A percentile compares a stretch with the other conserved stretches of the same genome.
These are phyloP conservation scores for Syrrhaptes paradoxus DNA, from an alignment of 2,113 vertebrate genomes.

Conservation along the genomic window DNA sequence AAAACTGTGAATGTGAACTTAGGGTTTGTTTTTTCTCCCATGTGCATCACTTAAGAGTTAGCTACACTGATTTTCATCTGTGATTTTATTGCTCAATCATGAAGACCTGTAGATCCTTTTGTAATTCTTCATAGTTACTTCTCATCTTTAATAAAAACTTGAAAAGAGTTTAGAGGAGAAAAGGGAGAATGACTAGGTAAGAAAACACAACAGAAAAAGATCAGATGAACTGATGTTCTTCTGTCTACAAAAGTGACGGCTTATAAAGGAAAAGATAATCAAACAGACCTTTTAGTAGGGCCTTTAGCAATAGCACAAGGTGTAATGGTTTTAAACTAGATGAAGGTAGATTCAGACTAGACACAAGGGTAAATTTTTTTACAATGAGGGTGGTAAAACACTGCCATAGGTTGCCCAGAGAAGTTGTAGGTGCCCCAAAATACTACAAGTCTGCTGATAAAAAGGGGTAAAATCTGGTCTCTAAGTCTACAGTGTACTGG, in stretches of 20 bases:
- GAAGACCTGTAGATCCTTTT: not conserved
- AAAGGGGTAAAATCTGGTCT: not conserved
- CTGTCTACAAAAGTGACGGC: not conserved
- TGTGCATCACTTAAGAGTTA: not conserved
- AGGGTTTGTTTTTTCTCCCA: not conserved
- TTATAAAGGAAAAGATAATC: not conserved
- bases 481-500: not conserved
- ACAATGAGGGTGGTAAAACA: not conserved
- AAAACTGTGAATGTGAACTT: not conserved
- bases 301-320: not conserved
- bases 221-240: not conserved
- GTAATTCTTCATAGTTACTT: not conserved
- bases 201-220: not conserved
- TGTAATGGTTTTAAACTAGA: not conserved
- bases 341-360: not conserved
- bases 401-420: not conserved
- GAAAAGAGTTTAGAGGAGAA: not conserved
- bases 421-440: not conserved
- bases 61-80: not conserved
- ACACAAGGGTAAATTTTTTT: not conserved
- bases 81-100: not conserved
- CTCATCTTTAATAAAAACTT: not conserved
- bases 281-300: not conserved
- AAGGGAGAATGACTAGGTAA: not conserved
- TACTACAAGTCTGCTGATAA: not conserved